Percentiles rank a stretch among this genome's conserved stretches.
These are phyloP conservation scores for Hestina assimilis DNA, from an alignment of 1,140 invertebrate species.

Conservation along the genomic window DNA sequence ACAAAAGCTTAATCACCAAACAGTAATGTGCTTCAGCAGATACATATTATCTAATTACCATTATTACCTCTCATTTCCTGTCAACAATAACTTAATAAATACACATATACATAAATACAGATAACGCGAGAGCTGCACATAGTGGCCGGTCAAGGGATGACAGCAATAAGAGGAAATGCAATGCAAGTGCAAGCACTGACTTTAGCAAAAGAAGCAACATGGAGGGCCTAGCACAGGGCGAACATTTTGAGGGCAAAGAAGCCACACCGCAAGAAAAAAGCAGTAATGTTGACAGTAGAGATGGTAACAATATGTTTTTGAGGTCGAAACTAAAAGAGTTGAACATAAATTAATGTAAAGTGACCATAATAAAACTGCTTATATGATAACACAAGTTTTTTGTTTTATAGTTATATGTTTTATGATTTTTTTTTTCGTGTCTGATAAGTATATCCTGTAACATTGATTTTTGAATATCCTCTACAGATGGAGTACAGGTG, in stretches of 20 bases:
- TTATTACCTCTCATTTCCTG: no score
- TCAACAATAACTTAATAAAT: constrained; percentile 8
- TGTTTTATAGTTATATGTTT: not conserved
- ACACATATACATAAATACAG: no score
- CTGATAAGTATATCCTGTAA: no score
- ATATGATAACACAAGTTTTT: not conserved
- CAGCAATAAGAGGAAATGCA: constrained; percentile 65
- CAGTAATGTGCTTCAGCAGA: no score
- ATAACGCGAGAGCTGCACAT: constrained; percentile 60
- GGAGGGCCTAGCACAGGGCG: constrained; percentile 70
- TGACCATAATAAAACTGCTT: no score
- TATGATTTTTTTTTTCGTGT: no score
- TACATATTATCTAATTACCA: no score
- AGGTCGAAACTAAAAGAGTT: not conserved
- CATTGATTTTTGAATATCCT: no score
- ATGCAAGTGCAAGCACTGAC: constrained; percentile 58
- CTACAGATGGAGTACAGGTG: constrained; percentile 53
- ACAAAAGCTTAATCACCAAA: no score
- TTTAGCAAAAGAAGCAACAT: constrained; percentile 62
- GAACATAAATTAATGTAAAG: not conserved
- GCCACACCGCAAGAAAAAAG: constrained; percentile 60
- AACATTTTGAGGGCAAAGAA: constrained; percentile 66
- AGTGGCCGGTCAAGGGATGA: constrained; percentile 70
- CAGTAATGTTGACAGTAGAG: constrained; percentile 51
- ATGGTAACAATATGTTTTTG: constrained; percentile 42